Percentiles rank a stretch among this genome's conserved stretches.
Evolutionary conservation across 2,797 vertebrate genomes (phyloP).

Genomic region (Basileuterus tristriatus): DNA sequence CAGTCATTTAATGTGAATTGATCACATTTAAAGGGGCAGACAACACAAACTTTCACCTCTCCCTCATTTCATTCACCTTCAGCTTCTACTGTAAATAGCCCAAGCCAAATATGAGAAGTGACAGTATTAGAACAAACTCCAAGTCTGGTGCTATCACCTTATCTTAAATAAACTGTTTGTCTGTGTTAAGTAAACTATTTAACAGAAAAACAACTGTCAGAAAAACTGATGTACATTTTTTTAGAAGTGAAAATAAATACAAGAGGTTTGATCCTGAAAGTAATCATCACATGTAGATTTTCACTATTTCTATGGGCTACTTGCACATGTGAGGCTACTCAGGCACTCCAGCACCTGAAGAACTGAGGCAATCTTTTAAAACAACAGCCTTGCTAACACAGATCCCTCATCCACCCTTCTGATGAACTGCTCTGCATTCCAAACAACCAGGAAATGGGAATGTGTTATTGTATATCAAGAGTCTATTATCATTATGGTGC

Average conservation of each 20-base stretch:
- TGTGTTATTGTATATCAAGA: too few species aligned
- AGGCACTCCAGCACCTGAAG: background rate
- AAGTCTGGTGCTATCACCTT: background rate
- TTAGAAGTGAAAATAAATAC: conserved; percentile 11
- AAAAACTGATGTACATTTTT: background rate
- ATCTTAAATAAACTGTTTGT: conserved; percentile 29
- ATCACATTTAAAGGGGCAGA: background rate
- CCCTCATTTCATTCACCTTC: background rate
- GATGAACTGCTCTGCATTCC: background rate
- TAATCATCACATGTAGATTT: background rate
- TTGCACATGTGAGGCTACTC: accelerated
- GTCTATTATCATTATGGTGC: too few species aligned
- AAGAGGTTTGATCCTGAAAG: background rate
- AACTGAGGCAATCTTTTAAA: background rate
- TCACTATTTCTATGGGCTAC: background rate
- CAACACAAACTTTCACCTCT: background rate
- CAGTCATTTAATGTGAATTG: background rate
- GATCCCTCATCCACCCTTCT: background rate
- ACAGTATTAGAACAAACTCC: background rate
- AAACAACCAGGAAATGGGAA: background rate
- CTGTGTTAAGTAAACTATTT: background rate
- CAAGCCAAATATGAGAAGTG: conserved; percentile 24
- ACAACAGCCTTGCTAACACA: background rate
- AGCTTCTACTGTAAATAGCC: background rate
- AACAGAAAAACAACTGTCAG: background rate